Evolutionary conservation across 2,888 invertebrate genomes (phyloP).

Genomic region (Matsumyia berberina): DNA sequence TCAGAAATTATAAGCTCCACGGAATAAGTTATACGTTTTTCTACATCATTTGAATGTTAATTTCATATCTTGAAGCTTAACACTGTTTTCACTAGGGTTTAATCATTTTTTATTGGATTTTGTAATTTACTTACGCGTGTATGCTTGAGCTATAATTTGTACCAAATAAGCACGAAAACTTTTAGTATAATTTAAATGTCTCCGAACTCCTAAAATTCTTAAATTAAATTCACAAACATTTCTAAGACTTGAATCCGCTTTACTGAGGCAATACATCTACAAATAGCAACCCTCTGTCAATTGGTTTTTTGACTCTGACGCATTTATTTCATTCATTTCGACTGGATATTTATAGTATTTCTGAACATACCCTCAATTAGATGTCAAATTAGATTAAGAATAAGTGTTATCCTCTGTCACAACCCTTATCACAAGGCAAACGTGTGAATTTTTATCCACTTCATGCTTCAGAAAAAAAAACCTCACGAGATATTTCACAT

Average conservation of each 20-base stretch:
- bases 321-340: slow-evolving; percentile 1
- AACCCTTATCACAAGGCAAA: slow-evolving; percentile 28
- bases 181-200: no score
- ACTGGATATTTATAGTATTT: not conserved
- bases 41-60: not conserved
- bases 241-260: not conserved
- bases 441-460: not conserved
- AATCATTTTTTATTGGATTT: no score
- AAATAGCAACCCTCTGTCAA: not conserved
- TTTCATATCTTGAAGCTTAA: not conserved
- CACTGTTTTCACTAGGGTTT: not conserved
- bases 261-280: not conserved
- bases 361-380: slow-evolving; percentile 19
- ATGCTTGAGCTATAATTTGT: no score
- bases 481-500: not conserved
- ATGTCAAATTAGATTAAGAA: slow-evolving; percentile 38
- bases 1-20: not conserved
- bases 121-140: no score
- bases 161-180: no score
- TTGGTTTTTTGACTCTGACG: not conserved
- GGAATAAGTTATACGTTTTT: not conserved
- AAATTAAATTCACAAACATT: no score
- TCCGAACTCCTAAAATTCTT: no score
- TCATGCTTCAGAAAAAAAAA: not conserved
- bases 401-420: slow-evolving; percentile 28